Conservation (phyloP, 2,797 vertebrate species). For the Setipinna tenuifilis region DNA sequence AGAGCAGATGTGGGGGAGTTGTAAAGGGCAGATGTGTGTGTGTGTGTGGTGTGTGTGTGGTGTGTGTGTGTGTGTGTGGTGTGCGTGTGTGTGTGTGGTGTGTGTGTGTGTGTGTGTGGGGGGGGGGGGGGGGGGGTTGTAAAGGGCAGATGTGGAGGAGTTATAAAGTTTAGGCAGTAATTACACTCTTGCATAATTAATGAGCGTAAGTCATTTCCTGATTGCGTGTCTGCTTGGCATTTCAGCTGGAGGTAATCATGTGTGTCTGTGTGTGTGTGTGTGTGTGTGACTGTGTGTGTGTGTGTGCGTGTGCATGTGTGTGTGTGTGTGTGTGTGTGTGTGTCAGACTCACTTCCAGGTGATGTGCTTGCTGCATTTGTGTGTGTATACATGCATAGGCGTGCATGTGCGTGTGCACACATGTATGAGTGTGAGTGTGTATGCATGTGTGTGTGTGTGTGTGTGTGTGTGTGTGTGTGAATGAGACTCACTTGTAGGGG, state of each 20-base stretch:
- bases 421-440: background rate
- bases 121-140: background rate
- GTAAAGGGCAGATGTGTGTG: background rate
- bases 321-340: too few species aligned
- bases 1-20: too few species aligned
- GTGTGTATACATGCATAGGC: too few species aligned
- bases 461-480: background rate
- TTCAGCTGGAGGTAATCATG: background rate
- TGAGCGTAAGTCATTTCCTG: constrained; percentile 3
- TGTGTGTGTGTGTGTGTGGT: background rate
- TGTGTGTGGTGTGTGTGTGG: too few species aligned
- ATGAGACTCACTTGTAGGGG: background rate
- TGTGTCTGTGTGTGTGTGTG: background rate
- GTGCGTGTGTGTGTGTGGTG: too few species aligned
- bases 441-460: background rate
- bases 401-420: too few species aligned
- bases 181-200: constrained; percentile 35
- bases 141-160: background rate
- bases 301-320: background rate
- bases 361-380: background rate
- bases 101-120: background rate
- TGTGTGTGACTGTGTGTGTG: background rate
- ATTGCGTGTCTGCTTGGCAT: constrained; percentile 12
- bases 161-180: constrained; percentile 29
- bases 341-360: background rate